Conservation (phyloP, 2,797 vertebrate species). For the Schizopygopsis malacanthus region DNA sequence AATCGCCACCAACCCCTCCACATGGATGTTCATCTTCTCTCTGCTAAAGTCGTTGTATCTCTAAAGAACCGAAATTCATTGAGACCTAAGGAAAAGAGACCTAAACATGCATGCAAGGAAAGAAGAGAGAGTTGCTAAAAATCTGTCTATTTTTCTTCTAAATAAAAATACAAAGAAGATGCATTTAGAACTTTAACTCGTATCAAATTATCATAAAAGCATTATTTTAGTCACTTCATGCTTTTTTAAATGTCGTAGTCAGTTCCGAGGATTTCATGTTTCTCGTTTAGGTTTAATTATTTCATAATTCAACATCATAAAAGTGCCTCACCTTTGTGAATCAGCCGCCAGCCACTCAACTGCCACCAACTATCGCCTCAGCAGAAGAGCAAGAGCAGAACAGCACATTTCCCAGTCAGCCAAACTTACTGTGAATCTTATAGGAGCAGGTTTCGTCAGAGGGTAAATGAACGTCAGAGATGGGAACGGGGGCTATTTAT, state of each 20-base stretch:
- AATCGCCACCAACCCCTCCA: slow-evolving; percentile 93
- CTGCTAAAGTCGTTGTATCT: slow-evolving; percentile 59
- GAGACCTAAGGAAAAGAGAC: slow-evolving; percentile 66
- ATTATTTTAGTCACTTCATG: neutral
- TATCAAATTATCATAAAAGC: neutral
- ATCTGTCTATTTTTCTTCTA: neutral
- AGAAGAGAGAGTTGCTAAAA: neutral
- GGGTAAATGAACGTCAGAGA: slow-evolving; percentile 84
- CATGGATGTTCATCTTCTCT: slow-evolving; percentile 89
- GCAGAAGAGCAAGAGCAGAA: slow-evolving; percentile 34
- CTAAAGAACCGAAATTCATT: slow-evolving; percentile 72
- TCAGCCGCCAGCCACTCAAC: slow-evolving; percentile 24
- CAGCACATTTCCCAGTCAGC: slow-evolving; percentile 49
- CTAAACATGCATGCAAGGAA: neutral
- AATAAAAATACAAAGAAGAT: neutral
- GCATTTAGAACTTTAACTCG: neutral
- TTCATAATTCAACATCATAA: slow-evolving; percentile 2
- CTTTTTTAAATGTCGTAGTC: neutral
- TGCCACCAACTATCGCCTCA: slow-evolving; percentile 30
- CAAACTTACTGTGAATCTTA: slow-evolving; percentile 68
- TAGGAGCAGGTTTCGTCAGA: slow-evolving; percentile 84
- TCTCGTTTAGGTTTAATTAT: neutral
- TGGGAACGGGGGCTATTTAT: slow-evolving; percentile 71
- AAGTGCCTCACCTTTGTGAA: slow-evolving; percentile 37
- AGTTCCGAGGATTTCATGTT: neutral